These are phyloP conservation scores for Physocephala rufipes DNA, from an alignment of 2,888 invertebrate species.

Conservation along the genomic window DNA sequence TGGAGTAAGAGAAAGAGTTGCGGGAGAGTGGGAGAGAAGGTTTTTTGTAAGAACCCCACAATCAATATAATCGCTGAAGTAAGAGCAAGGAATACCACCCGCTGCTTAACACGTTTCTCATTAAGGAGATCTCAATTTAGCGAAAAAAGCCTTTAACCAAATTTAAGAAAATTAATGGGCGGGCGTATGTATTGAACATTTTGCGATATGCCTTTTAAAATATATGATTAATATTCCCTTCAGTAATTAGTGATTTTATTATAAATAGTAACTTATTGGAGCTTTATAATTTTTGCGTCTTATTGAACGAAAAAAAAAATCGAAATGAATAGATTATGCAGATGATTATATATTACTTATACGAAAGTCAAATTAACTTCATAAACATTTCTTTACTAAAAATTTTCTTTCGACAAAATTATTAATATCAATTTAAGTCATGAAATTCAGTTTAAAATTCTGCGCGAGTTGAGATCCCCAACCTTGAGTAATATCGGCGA, in stretches of 20 bases:
- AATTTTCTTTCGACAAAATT: no score
- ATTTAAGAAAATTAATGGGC: neutral
- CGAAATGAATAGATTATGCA: no score
- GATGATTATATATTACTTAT: no score
- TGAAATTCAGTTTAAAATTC: neutral
- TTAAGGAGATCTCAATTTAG: neutral
- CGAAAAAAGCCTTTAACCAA: neutral
- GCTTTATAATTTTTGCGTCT: no score
- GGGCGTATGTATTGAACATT: no score
- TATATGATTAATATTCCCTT: no score
- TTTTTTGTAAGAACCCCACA: constrained; percentile 1
- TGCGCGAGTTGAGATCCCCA: neutral
- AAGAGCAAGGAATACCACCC: neutral
- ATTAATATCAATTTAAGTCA: no score
- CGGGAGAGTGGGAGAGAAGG: neutral
- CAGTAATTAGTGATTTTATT: no score
- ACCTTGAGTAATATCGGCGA: no score
- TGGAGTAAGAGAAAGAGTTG: neutral
- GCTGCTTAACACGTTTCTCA: neutral
- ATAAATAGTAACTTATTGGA: no score
- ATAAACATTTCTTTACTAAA: neutral
- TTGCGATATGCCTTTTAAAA: neutral
- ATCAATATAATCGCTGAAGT: neutral
- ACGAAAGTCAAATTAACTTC: neutral
- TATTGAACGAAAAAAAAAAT: no score